Percentiles rank a stretch among this genome's conserved stretches.
These are phyloP conservation scores for Cecropterus lyciades DNA, from an alignment of 1,140 invertebrate genomes.

Conservation along the genomic window DNA sequence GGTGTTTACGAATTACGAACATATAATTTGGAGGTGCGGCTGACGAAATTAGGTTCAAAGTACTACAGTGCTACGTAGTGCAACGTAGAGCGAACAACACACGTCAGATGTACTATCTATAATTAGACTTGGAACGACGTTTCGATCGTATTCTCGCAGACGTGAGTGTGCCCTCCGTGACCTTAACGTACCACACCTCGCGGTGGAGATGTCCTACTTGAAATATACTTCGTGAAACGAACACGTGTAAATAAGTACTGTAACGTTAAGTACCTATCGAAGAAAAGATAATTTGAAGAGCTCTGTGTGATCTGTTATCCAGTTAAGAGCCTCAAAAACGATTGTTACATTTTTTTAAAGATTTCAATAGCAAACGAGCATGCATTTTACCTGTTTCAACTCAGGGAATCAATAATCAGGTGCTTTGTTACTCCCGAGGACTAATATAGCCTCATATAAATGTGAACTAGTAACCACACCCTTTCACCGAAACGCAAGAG, in stretches of 20 bases:
- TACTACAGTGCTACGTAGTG: slow-evolving; percentile 18
- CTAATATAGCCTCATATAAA: no score
- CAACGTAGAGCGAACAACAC: slow-evolving; percentile 23
- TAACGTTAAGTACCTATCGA: slow-evolving; percentile 10
- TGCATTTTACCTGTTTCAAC: no score
- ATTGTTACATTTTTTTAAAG: no score
- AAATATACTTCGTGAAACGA: slow-evolving; percentile 24
- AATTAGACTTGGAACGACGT: slow-evolving; percentile 45
- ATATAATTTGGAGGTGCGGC: slow-evolving; percentile 28
- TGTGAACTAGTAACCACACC: no score
- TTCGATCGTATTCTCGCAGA: slow-evolving; percentile 40
- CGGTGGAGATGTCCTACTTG: slow-evolving; percentile 30
- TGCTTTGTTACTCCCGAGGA: no score
- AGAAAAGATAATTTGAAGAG: slow-evolving; percentile 9
- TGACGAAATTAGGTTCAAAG: slow-evolving; percentile 24
- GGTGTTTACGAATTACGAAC: slow-evolving; percentile 13
- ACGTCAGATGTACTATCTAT: slow-evolving; percentile 36
- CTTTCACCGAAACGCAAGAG: no score
- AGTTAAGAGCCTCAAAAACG: slow-evolving; percentile 1
- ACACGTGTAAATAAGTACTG: slow-evolving; percentile 24
- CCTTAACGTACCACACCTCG: slow-evolving; percentile 28
- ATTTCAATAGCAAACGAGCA: no score
- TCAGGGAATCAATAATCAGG: no score
- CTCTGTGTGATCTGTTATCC: neutral
- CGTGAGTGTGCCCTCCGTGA: slow-evolving; percentile 40